These are phyloP conservation scores for Agriopis aurantiaria DNA, from an alignment of 2,888 invertebrate genomes.

Conservation along the genomic window DNA sequence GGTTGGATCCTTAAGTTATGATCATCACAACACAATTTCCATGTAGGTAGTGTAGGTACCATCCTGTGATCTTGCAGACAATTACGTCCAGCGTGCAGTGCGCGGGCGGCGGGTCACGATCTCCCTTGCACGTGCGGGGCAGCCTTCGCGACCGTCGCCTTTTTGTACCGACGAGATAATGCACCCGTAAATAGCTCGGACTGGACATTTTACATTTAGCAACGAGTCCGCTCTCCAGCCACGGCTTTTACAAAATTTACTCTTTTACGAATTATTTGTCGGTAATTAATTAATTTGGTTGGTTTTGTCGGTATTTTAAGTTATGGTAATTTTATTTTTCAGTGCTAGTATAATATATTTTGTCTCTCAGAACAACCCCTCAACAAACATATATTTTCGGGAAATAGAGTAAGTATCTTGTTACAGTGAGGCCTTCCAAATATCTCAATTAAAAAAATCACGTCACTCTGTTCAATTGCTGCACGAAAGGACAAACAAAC, in stretches of 20 bases:
- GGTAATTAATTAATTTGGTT: no score
- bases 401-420: no score
- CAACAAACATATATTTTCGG: no score
- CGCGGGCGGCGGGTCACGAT: conserved; percentile 48
- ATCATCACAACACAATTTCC: background rate
- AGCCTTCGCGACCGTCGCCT: conserved; percentile 41
- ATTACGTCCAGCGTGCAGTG: conserved; percentile 18
- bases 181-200: conserved; percentile 41
- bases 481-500: no score
- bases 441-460: no score
- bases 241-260: background rate
- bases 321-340: background rate
- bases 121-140: conserved; percentile 39
- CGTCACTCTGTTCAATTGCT: no score
- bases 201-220: conserved; percentile 20
- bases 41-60: background rate
- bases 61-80: conserved; percentile 10
- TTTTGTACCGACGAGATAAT: conserved; percentile 42
- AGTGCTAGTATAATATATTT: background rate
- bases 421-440: no score
- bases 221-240: background rate
- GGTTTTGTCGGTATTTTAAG: no score
- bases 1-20: background rate
- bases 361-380: no score
- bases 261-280: background rate